Evolutionary conservation across 2,888 invertebrate species (phyloP), one percentile per base, ranked within the genome.

Genomic region (Charanyca ferruginea): DNA sequence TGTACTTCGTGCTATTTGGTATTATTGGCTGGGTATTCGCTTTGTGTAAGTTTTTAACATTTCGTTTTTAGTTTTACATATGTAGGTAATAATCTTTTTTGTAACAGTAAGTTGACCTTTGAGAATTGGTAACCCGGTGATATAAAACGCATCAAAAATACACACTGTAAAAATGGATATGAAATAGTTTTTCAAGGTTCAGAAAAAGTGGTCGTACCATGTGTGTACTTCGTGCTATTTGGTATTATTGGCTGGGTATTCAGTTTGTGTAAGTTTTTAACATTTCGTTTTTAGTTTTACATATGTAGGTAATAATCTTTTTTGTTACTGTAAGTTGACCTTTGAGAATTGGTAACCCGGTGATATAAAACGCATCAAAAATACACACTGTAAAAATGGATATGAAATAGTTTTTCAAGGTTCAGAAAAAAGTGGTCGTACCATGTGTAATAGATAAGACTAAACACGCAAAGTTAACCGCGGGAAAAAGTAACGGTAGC

Each of bases 401-500:
- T 41, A 35, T 20, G 16, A 41, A 65, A 38, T 48, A 9, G 44
- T 58, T 58, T 74, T 54, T 52, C 54, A 59, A 59, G 49, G 66
- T 23, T 62, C 49, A 61, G 51, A 49, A 73, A 55, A 66, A 73
- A 62, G 38, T 48, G 48, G 42, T 54, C 32, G 35, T 45, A 20
- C 73, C 59, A 48, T 57, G 59, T 74, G 49, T 38, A n/a, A 38
- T 49, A 58, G 58, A 51, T 45, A 44, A 47, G 35, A 32, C 38
- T 16, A 18, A 54, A 44, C 79, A 78, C 58, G 79, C 79, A 58
- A 71, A 60, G 41, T 62, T 47, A 42, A 61, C 79, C 48, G 58
- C 67, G 51, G 67, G 47, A 73, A 71, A 53, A 61, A 66, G 54
- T 73, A 74, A 78, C 61, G 49, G 73, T 25, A 49, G 60, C 51